Percentiles rank a stretch among this genome's conserved stretches.
Conservation (phyloP, 1,140 invertebrate species). For the Drosophila santomea region DNA sequence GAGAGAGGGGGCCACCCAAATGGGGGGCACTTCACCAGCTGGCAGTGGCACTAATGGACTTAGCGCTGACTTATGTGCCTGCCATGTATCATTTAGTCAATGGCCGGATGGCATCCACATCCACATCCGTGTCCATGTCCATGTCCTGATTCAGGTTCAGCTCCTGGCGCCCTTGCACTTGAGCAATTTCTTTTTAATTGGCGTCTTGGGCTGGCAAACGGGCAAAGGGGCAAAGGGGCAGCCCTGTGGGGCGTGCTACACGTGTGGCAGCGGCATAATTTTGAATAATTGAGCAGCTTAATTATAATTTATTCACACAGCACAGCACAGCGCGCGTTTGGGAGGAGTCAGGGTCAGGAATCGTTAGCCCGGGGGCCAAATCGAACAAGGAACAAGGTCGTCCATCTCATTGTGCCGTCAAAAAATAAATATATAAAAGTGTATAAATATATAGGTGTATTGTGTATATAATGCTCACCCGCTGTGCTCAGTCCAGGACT, state of each 20-base stretch:
- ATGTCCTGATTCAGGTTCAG: conserved; percentile 17
- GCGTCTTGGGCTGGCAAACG: conserved; percentile 32
- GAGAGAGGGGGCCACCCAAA: no score
- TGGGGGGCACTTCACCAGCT: conserved; percentile 64
- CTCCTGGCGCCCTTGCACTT: conserved; percentile 61
- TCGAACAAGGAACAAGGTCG: conserved; percentile 61
- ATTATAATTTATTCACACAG: conserved; percentile 82
- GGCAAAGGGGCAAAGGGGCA: conserved; percentile 21
- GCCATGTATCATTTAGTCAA: conserved; percentile 78
- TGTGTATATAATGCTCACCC: conserved; percentile 87
- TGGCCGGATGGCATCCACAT: conserved; percentile 37
- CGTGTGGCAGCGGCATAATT: conserved; percentile 74
- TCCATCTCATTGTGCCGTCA: conserved; percentile 12
- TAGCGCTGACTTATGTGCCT: conserved; percentile 71
- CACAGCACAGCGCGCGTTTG: not conserved
- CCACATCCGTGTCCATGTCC: not conserved
- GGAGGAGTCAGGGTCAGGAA: not conserved
- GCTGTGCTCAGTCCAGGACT: conserved; percentile 97
- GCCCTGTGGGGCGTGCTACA: conserved; percentile 42
- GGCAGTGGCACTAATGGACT: conserved; percentile 70
- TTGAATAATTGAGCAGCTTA: conserved; percentile 80
- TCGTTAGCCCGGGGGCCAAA: conserved; percentile 6
- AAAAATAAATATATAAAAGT: not conserved
- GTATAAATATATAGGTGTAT: conserved; percentile 1
- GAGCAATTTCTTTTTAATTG: conserved; percentile 80